phyloP scores from a whole-genome alignment of 2,797 vertebrate genomes.

The Cynodonichthys magdalenae region DNA sequence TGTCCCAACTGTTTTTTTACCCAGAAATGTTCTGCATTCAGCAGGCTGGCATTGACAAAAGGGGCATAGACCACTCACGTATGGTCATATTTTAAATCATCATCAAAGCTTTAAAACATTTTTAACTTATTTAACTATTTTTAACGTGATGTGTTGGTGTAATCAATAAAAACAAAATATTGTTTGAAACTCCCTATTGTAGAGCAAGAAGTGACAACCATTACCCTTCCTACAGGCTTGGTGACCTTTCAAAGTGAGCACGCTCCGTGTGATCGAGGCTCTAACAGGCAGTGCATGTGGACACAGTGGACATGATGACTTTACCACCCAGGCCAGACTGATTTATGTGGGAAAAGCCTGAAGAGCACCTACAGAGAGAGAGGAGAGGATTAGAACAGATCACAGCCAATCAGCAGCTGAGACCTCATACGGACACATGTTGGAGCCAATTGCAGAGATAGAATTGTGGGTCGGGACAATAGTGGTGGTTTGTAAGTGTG shows the following conservation, averaged over 20 bases:
- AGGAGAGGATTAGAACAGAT: constrained; percentile 79
- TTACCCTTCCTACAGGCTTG: constrained; percentile 36
- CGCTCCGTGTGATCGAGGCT: constrained; percentile 64
- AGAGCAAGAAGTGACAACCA: constrained; percentile 14
- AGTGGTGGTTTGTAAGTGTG: constrained; percentile 6
- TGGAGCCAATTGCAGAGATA: constrained; percentile 70
- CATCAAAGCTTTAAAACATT: neutral
- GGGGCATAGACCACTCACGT: neutral
- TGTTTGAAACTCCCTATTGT: neutral
- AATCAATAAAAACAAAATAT: neutral
- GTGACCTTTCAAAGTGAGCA: constrained; percentile 57
- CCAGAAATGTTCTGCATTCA: constrained; percentile 22
- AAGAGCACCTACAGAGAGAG: constrained; percentile 79
- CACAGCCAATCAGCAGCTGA: constrained; percentile 77
- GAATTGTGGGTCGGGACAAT: constrained; percentile 22
- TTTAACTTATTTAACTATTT: too few relatives aligned
- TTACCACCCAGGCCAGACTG: constrained; percentile 83
- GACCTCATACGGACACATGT: constrained; percentile 72
- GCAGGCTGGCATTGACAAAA: constrained; percentile 16
- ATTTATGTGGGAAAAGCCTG: constrained; percentile 85
- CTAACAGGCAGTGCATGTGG: constrained; percentile 76
- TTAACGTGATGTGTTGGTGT: neutral
- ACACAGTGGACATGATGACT: constrained; percentile 82
- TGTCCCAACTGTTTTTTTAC: constrained; percentile 35
- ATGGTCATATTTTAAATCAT: neutral